phyloP scores from a whole-genome alignment of 2,113 vertebrate genomes.

The Mirounga angustirostris region DNA sequence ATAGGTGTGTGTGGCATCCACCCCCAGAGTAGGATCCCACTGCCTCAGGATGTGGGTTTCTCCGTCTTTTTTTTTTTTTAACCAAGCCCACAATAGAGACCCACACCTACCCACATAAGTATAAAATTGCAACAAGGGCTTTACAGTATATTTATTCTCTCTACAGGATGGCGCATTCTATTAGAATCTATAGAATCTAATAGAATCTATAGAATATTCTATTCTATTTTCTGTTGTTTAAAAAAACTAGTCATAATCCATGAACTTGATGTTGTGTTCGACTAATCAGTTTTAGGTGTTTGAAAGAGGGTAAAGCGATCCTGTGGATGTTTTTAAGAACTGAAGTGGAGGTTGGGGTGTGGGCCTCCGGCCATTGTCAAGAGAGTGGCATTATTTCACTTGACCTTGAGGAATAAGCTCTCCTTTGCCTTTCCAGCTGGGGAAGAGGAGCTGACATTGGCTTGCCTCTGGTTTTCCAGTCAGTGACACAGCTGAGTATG shows the following conservation, averaged over 20 bases:
- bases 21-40: neutral
- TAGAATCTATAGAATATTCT: neutral
- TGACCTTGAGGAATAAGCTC: neutral
- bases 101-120: neutral
- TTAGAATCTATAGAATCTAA: no score
- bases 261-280: neutral
- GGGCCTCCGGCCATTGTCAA: neutral
- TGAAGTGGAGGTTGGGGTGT: neutral
- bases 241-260: neutral
- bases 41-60: neutral
- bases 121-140: neutral
- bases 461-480: neutral
- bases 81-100: neutral
- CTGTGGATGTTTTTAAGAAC: conserved; percentile 5
- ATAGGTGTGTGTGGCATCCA: neutral
- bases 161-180: neutral
- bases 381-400: neutral
- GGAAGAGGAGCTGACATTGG: neutral
- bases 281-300: neutral
- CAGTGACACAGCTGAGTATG: neutral
- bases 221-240: neutral
- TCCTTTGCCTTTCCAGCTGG: neutral
- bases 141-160: neutral
- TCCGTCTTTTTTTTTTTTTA: neutral
- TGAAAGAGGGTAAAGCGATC: neutral